Evolutionary conservation across 2,888 invertebrate genomes (phyloP), one percentile per base, ranked within the genome.

Genomic region (Drosophila lutescens): DNA sequence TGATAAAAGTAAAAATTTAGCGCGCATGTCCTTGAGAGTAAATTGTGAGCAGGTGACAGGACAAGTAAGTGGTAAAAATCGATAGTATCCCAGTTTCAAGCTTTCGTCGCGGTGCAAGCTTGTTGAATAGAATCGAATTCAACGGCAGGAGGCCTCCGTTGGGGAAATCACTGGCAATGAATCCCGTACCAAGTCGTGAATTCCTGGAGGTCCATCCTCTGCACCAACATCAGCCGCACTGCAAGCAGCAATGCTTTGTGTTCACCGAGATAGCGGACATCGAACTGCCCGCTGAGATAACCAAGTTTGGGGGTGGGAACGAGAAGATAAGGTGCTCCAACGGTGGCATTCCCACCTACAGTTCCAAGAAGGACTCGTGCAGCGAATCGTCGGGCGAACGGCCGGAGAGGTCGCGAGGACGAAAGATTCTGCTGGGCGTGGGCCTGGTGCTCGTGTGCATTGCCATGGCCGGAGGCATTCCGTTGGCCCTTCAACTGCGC

Each of bases 401-500:
- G 1, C 81, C 88, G 0, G 83, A 84, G 23, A 80, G 78, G 53
- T 85, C 90, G 0, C 85, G 89, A 1, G 86, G 92, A 4, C 89
- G 91, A 43, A 90, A 89, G 38, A 88, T 92, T 49, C 60, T 92
- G 0, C 79, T 91, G 0, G 89, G 89, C 9, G 59, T 91, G 23
- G 90, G 88, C 30, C 76, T 91, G 4, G 86, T 92, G 40, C 56
- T 92, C 2, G 81, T 91, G 13, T 91, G 92, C 51, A 89, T 92
- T 63, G 91, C 90, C 5, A 89, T 92, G 88, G 92, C 92, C 17
- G 92, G 91, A 1, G 92, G 92, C 2, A 92, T 94, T 56, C 94
- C 94, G 2, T 79, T 94, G 61, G 94, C 93, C 2, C 84, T 94
- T 20, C 94, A 94, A 76, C 82, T 94, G 46, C 91, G 94, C 17